phyloP scores from a whole-genome alignment of 2,888 invertebrate species.

The Philereme vetulata region DNA sequence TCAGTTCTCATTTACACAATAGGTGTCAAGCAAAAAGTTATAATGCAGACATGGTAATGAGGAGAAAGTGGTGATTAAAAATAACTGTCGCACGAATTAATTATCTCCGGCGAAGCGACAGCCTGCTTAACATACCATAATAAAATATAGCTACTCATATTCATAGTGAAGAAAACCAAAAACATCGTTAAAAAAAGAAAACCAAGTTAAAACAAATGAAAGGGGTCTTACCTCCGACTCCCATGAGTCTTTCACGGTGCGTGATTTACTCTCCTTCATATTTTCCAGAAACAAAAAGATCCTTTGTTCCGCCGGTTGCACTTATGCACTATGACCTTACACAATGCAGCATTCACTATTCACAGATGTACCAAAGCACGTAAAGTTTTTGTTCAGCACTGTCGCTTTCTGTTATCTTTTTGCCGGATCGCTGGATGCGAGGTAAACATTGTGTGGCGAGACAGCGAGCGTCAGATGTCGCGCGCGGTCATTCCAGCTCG shows the following conservation, averaged over 20 bases:
- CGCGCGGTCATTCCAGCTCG: slow-evolving; percentile 38
- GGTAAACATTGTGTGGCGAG: slow-evolving; percentile 61
- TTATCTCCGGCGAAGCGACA: not conserved
- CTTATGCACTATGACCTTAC: slow-evolving; percentile 59
- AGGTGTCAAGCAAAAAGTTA: slow-evolving; percentile 30
- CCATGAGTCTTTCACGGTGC: slow-evolving; percentile 73
- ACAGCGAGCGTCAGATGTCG: slow-evolving; percentile 23
- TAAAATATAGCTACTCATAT: too few relatives aligned
- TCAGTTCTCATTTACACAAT: slow-evolving; percentile 23
- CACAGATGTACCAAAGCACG: slow-evolving; percentile 34
- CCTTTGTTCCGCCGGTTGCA: slow-evolving; percentile 63
- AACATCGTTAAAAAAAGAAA: slow-evolving; percentile 14
- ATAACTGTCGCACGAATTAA: slow-evolving; percentile 54
- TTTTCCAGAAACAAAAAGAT: slow-evolving; percentile 69
- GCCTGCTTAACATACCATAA: too few relatives aligned
- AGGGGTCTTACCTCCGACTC: slow-evolving; percentile 72
- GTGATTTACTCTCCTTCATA: slow-evolving; percentile 77
- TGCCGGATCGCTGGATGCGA: slow-evolving; percentile 52
- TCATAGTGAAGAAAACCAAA: not conserved
- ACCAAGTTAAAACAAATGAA: not conserved
- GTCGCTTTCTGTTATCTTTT: slow-evolving; percentile 71
- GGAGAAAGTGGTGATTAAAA: slow-evolving; percentile 60
- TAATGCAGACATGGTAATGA: slow-evolving; percentile 35
- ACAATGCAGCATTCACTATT: slow-evolving; percentile 48
- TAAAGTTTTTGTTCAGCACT: slow-evolving; percentile 60